These are phyloP conservation scores for Drosophila percnosoma DNA, from an alignment of 2,888 invertebrate species.

Conservation along the genomic window DNA sequence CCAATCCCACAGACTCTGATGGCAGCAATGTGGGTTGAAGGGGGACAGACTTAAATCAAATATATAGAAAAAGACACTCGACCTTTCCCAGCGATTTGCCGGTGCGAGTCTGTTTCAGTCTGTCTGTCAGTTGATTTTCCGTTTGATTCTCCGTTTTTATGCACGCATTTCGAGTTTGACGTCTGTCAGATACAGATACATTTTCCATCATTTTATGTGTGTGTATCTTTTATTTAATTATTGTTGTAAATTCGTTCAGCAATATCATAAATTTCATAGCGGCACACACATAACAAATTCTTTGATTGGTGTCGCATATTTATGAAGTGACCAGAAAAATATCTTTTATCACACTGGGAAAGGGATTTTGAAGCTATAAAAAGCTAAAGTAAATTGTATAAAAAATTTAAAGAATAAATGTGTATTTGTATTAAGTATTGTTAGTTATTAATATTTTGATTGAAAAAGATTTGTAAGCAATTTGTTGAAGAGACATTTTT, in stretches of 20 bases:
- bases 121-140: constrained; percentile 33
- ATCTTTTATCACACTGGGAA: constrained; percentile 16
- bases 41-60: constrained; percentile 44
- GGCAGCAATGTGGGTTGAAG: constrained; percentile 7
- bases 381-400: constrained; percentile 4
- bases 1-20: constrained; percentile 27
- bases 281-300: constrained; percentile 51
- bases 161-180: constrained; percentile 74
- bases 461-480: not conserved
- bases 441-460: not conserved
- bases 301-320: constrained; percentile 55
- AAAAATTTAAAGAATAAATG: not conserved
- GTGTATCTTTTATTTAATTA: constrained; percentile 66
- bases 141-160: constrained; percentile 68
- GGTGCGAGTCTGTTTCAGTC: not conserved
- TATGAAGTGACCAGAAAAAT: constrained; percentile 37
- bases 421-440: not conserved
- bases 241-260: constrained; percentile 67
- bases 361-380: constrained; percentile 14
- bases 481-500: not conserved
- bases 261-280: constrained; percentile 65
- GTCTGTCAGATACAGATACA: constrained; percentile 69
- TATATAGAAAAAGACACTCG: constrained; percentile 56
- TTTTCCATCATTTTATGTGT: constrained; percentile 47
- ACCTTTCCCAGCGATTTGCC: constrained; percentile 57